Percentiles rank a stretch among this genome's conserved stretches.
These are phyloP conservation scores for Etheostoma cragini DNA, from an alignment of 2,113 vertebrate genomes.

Conservation along the genomic window DNA sequence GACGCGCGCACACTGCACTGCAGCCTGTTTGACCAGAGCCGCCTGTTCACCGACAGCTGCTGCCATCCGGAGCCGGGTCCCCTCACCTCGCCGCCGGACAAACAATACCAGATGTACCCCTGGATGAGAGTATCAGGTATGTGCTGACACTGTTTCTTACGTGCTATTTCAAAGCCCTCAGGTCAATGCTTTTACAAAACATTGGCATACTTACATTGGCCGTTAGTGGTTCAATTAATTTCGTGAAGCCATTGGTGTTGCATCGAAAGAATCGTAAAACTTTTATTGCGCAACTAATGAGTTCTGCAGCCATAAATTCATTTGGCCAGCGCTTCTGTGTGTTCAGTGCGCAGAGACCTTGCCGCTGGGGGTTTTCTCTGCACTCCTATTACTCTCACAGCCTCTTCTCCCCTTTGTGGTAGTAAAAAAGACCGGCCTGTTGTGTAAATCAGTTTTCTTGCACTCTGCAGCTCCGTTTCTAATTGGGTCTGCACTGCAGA, in stretches of 20 bases:
- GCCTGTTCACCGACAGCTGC: conserved; percentile 90
- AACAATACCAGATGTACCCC: conserved; percentile 91
- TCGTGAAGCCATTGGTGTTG: conserved; percentile 88
- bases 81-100: conserved; percentile 88
- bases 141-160: conserved; percentile 64
- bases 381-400: conserved; percentile 77
- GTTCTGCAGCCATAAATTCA: conserved; percentile 84
- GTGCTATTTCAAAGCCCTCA: conserved; percentile 23
- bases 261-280: conserved; percentile 95
- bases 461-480: conserved; percentile 66
- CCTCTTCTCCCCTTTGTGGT: conserved; percentile 78
- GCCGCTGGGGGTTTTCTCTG: conserved; percentile 73
- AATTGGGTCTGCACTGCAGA: conserved; percentile 74
- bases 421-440: conserved; percentile 70
- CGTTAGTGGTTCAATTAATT: conserved; percentile 91
- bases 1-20: conserved; percentile 87
- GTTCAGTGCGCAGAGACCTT: conserved; percentile 72
- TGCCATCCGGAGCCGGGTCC: conserved; percentile 88
- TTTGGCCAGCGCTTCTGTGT: conserved; percentile 79
- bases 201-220: conserved; percentile 75
- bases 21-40: conserved; percentile 91
- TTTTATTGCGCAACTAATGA: conserved; percentile 90
- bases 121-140: conserved; percentile 96
- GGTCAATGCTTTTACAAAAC: conserved; percentile 57
- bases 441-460: conserved; percentile 76